phyloP scores from a whole-genome alignment of 1,140 invertebrate species.

The Armadillidium nasatum region DNA sequence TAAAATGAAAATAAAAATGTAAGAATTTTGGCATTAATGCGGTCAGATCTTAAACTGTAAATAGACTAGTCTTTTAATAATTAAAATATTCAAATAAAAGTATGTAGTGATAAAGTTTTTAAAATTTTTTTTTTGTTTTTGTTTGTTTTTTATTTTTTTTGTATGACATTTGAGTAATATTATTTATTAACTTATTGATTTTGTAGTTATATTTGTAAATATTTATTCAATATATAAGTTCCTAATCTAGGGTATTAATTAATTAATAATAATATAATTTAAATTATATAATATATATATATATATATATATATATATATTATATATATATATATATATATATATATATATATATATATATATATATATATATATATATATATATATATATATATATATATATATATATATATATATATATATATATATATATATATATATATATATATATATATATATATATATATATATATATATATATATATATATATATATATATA shows the following conservation, averaged over 20 bases:
- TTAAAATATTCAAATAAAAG: not conserved
- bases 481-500: too few relatives aligned
- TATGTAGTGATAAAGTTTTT: not conserved
- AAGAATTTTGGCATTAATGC: too few relatives aligned
- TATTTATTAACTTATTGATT: not conserved
- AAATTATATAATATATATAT: not conserved
- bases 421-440: too few relatives aligned
- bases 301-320: not conserved
- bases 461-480: too few relatives aligned
- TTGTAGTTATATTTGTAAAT: too few relatives aligned
- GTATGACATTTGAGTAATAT: not conserved
- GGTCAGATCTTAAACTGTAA: too few relatives aligned
- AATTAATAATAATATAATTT: not conserved
- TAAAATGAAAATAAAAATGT: too few relatives aligned
- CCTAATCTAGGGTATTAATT: not conserved
- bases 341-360: constrained; percentile 14
- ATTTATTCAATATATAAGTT: too few relatives aligned
- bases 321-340: not conserved
- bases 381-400: not conserved
- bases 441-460: too few relatives aligned
- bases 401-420: too few relatives aligned
- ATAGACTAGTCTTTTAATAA: too few relatives aligned
- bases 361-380: constrained; percentile 14
- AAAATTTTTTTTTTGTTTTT: not conserved
- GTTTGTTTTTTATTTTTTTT: not conserved